A percentile compares a stretch with the other conserved stretches of the same genome.
Evolutionary conservation across 2,888 invertebrate species (phyloP).

Genomic region (Synergus itoensis): DNA sequence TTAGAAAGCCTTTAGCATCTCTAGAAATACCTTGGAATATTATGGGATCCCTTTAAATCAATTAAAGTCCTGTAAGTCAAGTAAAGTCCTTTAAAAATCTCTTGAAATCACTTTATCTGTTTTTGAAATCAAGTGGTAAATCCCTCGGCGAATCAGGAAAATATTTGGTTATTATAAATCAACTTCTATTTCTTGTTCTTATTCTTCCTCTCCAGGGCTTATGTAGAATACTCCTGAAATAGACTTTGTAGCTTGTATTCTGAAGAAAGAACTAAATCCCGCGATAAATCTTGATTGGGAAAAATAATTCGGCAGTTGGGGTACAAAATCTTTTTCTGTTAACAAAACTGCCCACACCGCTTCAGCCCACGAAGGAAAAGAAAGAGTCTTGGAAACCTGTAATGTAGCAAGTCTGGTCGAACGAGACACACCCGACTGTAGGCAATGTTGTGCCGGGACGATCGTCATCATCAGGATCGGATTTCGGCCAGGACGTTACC

Average conservation of each 20-base stretch:
- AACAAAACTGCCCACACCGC: conserved; percentile 13
- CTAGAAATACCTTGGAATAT: no score
- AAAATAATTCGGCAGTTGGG: conserved; percentile 1
- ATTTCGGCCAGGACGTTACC: conserved; percentile 51
- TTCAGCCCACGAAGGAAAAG: neutral
- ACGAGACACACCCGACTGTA: conserved; percentile 8
- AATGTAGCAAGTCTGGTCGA: conserved; percentile 13
- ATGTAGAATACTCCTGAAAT: neutral
- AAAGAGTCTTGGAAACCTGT: conserved; percentile 2
- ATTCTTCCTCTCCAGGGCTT: neutral
- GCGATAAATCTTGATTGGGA: neutral
- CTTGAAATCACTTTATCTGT: no score
- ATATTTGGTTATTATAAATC: neutral
- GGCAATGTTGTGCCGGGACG: conserved; percentile 52
- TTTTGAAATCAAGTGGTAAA: no score
- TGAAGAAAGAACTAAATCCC: neutral
- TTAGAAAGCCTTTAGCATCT: no score
- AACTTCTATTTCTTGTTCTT: neutral
- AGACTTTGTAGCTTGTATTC: neutral
- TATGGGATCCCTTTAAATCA: no score
- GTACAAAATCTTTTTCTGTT: conserved; percentile 9
- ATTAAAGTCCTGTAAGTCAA: no score
- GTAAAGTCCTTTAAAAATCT: no score
- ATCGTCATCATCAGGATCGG: conserved; percentile 49
- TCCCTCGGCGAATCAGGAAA: neutral